Conservation (phyloP, 2,888 invertebrate species). For the Dolomedes plantarius region DNA sequence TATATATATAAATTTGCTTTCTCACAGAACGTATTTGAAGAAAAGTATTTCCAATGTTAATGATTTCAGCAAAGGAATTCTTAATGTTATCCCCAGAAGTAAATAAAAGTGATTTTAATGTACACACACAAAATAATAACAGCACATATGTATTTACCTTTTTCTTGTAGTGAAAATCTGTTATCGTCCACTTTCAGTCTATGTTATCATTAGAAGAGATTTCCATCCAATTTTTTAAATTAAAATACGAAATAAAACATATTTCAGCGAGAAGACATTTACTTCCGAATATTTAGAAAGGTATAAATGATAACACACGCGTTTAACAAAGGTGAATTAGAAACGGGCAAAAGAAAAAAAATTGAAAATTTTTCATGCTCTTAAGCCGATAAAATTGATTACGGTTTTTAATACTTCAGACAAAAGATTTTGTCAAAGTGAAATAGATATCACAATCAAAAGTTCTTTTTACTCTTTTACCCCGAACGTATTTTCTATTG, state of each 20-base stretch:
- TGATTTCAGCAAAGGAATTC: too few relatives aligned
- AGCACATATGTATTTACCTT: too few relatives aligned
- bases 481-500: background rate
- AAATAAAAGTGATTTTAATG: too few relatives aligned
- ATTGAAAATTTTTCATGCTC: background rate
- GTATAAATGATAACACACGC: background rate
- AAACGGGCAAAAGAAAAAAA: too few relatives aligned
- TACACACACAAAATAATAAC: too few relatives aligned
- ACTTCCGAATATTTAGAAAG: background rate
- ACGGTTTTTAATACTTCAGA: conserved; percentile 10
- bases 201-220: background rate
- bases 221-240: background rate
- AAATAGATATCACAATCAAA: conserved; percentile 4
- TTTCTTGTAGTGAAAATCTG: background rate
- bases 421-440: conserved; percentile 8
- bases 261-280: background rate
- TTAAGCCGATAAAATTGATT: conserved; percentile 1
- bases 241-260: background rate
- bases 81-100: too few relatives aligned
- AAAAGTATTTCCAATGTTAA: too few relatives aligned
- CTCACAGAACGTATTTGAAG: too few relatives aligned
- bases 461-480: background rate
- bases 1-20: too few relatives aligned
- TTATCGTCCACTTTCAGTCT: too few relatives aligned
- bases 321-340: background rate